phyloP scores from a whole-genome alignment of 2,113 vertebrate species.

The Cyprinodon tularosa region DNA sequence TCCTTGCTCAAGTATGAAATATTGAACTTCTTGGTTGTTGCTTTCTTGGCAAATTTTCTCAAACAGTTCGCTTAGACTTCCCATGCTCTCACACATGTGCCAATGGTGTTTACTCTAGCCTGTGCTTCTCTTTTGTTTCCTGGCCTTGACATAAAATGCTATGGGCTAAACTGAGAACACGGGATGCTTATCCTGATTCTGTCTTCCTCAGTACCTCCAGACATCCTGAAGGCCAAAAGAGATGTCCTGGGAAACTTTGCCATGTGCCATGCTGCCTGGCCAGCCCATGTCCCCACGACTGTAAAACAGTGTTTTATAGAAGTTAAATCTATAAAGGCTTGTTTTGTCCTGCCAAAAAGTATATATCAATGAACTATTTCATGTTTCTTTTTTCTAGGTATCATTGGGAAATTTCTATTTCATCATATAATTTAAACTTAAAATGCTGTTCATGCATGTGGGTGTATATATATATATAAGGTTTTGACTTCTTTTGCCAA shows the following conservation, averaged over 20 bases:
- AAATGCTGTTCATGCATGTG: too few relatives aligned
- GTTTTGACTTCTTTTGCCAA: too few relatives aligned
- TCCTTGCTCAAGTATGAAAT: neutral
- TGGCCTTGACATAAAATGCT: conserved; percentile 73
- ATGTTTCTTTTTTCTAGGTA: too few relatives aligned
- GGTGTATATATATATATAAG: too few relatives aligned
- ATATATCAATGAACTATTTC: too few relatives aligned
- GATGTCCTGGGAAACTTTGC: conserved; percentile 56
- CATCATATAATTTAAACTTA: too few relatives aligned
- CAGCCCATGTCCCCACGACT: conserved; percentile 7
- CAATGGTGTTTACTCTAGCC: conserved; percentile 62
- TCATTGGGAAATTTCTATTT: too few relatives aligned
- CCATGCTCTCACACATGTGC: conserved; percentile 35
- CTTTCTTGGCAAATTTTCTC: neutral
- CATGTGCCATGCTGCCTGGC: conserved; percentile 39
- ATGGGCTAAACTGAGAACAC: conserved; percentile 70
- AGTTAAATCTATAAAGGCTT: too few relatives aligned
- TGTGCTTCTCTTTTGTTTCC: conserved; percentile 71
- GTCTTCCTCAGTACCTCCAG: conserved; percentile 65
- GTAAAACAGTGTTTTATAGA: neutral
- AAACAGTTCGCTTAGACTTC: neutral
- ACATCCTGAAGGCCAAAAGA: conserved; percentile 63
- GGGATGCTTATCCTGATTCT: conserved; percentile 73
- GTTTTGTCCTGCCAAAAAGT: too few relatives aligned
- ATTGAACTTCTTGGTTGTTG: neutral